These are phyloP conservation scores for Macrosiphum euphorbiae DNA, from an alignment of 2,888 invertebrate species.

Conservation along the genomic window DNA sequence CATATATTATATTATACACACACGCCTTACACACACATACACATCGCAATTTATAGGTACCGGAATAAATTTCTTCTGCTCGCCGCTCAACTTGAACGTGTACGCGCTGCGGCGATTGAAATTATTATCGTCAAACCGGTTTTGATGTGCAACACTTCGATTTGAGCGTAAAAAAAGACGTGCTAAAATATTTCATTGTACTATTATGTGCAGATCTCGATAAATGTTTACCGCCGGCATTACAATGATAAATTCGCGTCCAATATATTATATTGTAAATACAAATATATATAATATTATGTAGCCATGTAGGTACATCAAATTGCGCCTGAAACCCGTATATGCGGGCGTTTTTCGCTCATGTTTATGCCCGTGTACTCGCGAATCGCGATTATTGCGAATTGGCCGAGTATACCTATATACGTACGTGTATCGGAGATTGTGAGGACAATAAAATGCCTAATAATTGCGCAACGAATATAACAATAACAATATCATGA, in stretches of 20 bases:
- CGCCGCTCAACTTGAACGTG: neutral
- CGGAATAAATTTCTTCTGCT: constrained; percentile 17
- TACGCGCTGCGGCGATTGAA: neutral
- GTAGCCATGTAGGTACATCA: neutral
- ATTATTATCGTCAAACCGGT: constrained; percentile 9
- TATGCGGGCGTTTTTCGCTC: constrained; percentile 30
- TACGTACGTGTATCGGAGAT: neutral
- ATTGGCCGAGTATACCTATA: neutral
- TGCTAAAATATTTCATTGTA: neutral
- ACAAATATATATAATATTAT: neutral
- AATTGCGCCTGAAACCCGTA: neutral
- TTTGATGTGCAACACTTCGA: constrained; percentile 14
- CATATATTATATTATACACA: neutral
- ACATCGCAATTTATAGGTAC: neutral
- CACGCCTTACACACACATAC: neutral
- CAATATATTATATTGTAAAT: neutral
- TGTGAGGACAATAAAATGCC: neutral
- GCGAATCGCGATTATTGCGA: neutral
- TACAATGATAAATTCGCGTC: neutral
- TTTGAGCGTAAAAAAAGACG: constrained; percentile 8
- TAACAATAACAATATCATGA: neutral
- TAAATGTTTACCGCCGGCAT: neutral
- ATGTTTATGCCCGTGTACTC: no score
- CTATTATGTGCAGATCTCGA: neutral
- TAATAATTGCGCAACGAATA: neutral